phyloP scores from a whole-genome alignment of 2,113 vertebrate genomes.

The Hippocampus comes region DNA sequence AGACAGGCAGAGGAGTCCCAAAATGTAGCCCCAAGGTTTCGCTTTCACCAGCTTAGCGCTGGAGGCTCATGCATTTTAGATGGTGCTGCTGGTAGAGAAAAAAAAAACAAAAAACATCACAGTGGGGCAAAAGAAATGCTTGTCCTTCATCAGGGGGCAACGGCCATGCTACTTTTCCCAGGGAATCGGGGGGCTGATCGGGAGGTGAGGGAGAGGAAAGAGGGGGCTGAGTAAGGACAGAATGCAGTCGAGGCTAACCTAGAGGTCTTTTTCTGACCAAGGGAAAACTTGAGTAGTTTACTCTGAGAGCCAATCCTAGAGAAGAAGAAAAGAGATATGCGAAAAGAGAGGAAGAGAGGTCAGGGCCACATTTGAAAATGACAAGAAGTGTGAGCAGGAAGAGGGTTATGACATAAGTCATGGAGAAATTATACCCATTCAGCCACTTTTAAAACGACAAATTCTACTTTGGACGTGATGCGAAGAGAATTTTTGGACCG shows the following conservation, averaged over 20 bases:
- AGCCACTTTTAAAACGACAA: not conserved
- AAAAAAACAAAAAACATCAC: slow-evolving; percentile 15
- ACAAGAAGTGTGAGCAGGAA: slow-evolving; percentile 44
- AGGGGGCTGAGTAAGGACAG: slow-evolving; percentile 16
- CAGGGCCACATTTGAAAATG: slow-evolving; percentile 44
- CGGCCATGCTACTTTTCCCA: slow-evolving; percentile 43
- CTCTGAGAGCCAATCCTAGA: slow-evolving; percentile 92
- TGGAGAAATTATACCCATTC: slow-evolving; percentile 16
- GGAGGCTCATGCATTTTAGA: slow-evolving; percentile 60
- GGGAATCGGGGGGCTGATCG: slow-evolving; percentile 15
- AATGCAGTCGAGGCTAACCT: slow-evolving; percentile 80
- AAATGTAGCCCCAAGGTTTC: slow-evolving; percentile 32
- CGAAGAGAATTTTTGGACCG: not conserved
- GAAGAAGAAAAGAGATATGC: slow-evolving; percentile 74
- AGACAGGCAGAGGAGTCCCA: slow-evolving; percentile 37
- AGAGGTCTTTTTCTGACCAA: slow-evolving; percentile 97
- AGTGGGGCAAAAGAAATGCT: slow-evolving; percentile 10
- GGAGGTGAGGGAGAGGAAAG: slow-evolving; percentile 24
- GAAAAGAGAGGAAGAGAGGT: slow-evolving; percentile 55
- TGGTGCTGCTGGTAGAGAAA: slow-evolving; percentile 43
- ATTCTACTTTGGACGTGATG: not conserved
- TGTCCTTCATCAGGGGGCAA: slow-evolving; percentile 49
- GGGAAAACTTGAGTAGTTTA: slow-evolving; percentile 97
- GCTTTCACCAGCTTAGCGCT: slow-evolving; percentile 28
- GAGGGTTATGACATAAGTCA: slow-evolving; percentile 39